Evolutionary conservation across 2,797 vertebrate species (phyloP), one percentile per base, ranked within the genome.

Genomic region (Mormyrus proboscirostris): DNA sequence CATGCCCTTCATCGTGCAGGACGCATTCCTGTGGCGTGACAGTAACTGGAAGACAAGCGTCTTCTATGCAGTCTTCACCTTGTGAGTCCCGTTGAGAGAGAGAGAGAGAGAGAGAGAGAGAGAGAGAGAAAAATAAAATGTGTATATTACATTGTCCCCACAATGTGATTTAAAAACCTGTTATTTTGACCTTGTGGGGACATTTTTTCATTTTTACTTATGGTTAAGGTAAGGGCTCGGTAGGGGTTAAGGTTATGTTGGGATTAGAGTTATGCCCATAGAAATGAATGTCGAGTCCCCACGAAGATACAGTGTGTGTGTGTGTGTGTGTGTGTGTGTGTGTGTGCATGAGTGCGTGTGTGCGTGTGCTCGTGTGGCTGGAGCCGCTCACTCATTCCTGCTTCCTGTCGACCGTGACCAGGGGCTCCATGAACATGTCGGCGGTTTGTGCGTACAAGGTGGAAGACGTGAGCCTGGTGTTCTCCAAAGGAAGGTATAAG

Each of bases 61-160:
- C 90, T 97, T 96, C 93, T 97, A 95, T 4, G 94, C 94, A 0
- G 90, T 97, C 88, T 97, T 97, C 91, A 95, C 93, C 0, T 92
- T 93, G 96, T 97, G 93, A 90, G 96, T 95, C 6, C 4, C 14
- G 29, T 33, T 33, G 29, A 33, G 29, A 33, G 29, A 33, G 29
- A 29, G 29, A 29, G 29, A 29, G 29, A 29, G 29, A 33, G 29
- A 29, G 29, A 29, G 29, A 29, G 29, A 29, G 29, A 29, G 29
- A 29, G 29, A 33, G 29, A 33, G 29, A 33, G 1, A 33, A 33
- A 33, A 33, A 33, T 33, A 33, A 33, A 33, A 33, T 62, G 57
- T 62, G 59, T 62, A 10, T 62, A 25, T 25, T 25, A 19, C 2
- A 50, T 3, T 69, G 57, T 89, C 9, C 29, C 0, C 33, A 79